phyloP scores from a whole-genome alignment of 23 tunicate genomes.

The Trididemnum miniatum region DNA sequence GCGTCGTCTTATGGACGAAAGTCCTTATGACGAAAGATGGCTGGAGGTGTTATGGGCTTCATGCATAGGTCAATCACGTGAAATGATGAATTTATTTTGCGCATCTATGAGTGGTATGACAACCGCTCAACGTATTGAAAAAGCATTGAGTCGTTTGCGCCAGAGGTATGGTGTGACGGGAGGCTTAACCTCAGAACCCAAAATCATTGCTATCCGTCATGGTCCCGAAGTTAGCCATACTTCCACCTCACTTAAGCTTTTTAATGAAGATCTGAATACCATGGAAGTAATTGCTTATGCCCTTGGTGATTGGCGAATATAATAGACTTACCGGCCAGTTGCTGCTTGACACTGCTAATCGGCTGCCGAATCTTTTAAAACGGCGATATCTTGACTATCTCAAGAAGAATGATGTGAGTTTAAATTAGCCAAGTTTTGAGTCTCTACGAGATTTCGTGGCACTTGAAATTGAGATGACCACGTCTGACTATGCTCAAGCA shows the following conservation, averaged over 20 bases:
- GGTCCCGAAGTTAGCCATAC: not conserved
- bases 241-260: not conserved
- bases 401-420: not conserved
- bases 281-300: not conserved
- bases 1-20: not conserved
- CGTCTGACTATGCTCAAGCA: not conserved
- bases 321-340: not conserved
- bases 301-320: not conserved
- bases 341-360: not conserved
- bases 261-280: not conserved
- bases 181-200: not conserved
- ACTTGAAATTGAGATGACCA: not conserved
- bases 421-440: not conserved
- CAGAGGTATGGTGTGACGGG: not conserved
- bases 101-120: too few relatives aligned
- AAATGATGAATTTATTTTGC: not conserved
- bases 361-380: not conserved
- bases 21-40: not conserved
- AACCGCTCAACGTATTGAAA: too few relatives aligned
- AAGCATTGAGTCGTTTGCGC: not conserved
- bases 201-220: not conserved
- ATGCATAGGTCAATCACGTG: not conserved
- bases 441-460: not conserved
- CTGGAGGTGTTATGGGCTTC: constrained; percentile 4
- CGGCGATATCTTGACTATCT: not conserved